A percentile compares a stretch with the other conserved stretches of the same genome.
phyloP scores from a whole-genome alignment of 2,797 vertebrate genomes.

The Lithobates sylvaticus region DNA sequence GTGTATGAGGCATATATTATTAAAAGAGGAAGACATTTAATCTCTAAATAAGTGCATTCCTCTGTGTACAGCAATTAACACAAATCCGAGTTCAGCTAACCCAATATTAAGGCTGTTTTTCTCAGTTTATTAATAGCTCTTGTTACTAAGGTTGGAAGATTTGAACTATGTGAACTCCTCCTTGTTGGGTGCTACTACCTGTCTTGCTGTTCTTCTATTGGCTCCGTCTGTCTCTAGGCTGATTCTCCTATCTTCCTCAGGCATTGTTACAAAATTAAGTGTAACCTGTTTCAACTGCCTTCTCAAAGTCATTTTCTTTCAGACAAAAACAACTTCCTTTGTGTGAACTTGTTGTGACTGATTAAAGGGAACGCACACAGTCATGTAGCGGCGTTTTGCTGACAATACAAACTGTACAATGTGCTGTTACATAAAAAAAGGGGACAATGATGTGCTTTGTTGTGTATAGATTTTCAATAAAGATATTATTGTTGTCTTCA shows the following conservation, averaged over 20 bases:
- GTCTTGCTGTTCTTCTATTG: slow-evolving; percentile 85
- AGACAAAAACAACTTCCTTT: slow-evolving; percentile 56
- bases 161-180: slow-evolving; percentile 44
- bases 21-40: slow-evolving; percentile 12
- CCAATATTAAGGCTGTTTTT: slow-evolving; percentile 48
- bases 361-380: slow-evolving; percentile 21
- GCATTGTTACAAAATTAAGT: slow-evolving; percentile 76
- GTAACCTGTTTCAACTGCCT: slow-evolving; percentile 69
- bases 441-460: neutral
- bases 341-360: slow-evolving; percentile 23
- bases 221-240: slow-evolving; percentile 89
- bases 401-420: neutral
- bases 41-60: slow-evolving; percentile 24
- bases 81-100: slow-evolving; percentile 15
- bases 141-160: slow-evolving; percentile 54
- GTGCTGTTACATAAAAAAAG: neutral
- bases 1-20: slow-evolving; percentile 12
- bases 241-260: slow-evolving; percentile 77
- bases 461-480: neutral
- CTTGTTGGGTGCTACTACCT: slow-evolving; percentile 70
- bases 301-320: slow-evolving; percentile 56
- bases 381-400: neutral
- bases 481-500: neutral
- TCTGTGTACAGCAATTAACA: slow-evolving; percentile 17
- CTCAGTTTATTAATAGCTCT: slow-evolving; percentile 53